Conservation (phyloP, 2,888 invertebrate species). For the Agrotis ipsilon region DNA sequence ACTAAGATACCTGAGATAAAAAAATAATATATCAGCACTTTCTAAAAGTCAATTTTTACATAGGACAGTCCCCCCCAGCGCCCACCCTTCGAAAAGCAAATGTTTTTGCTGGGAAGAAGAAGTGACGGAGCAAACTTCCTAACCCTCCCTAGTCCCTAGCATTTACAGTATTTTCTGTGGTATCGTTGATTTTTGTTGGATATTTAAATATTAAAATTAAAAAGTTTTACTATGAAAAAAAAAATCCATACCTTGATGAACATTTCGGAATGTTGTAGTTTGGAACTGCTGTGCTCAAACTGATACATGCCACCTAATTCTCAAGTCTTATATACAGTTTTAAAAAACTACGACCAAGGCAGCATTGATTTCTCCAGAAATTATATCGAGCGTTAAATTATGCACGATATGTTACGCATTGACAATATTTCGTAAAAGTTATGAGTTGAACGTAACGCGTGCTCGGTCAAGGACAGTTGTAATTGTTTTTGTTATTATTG, state of each 20-base stretch:
- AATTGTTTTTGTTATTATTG: slow-evolving; percentile 23
- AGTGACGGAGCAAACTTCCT: too few species aligned
- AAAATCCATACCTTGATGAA: slow-evolving; percentile 54
- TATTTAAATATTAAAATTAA: not conserved
- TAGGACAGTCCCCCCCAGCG: too few species aligned
- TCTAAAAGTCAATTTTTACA: too few species aligned
- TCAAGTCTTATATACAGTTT: slow-evolving; percentile 58
- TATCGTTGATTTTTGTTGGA: too few species aligned
- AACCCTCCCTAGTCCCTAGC: too few species aligned
- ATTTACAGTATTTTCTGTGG: too few species aligned
- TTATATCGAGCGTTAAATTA: slow-evolving; percentile 56
- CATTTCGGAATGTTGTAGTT: slow-evolving; percentile 45
- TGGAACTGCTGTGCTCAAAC: slow-evolving; percentile 31
- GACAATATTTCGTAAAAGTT: slow-evolving; percentile 41
- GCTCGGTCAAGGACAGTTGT: slow-evolving; percentile 37
- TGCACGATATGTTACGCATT: slow-evolving; percentile 53
- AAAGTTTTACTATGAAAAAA: not conserved
- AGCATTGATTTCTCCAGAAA: slow-evolving; percentile 59
- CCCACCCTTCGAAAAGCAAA: too few species aligned
- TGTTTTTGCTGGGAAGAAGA: too few species aligned
- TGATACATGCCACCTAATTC: slow-evolving; percentile 44
- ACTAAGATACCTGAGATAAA: too few species aligned
- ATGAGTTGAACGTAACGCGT: slow-evolving; percentile 35
- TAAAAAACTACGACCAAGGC: slow-evolving; percentile 55
- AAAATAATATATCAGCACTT: too few species aligned